Evolutionary conservation across 2,797 vertebrate genomes (phyloP).

Genomic region (Rhabdomys pumilio): DNA sequence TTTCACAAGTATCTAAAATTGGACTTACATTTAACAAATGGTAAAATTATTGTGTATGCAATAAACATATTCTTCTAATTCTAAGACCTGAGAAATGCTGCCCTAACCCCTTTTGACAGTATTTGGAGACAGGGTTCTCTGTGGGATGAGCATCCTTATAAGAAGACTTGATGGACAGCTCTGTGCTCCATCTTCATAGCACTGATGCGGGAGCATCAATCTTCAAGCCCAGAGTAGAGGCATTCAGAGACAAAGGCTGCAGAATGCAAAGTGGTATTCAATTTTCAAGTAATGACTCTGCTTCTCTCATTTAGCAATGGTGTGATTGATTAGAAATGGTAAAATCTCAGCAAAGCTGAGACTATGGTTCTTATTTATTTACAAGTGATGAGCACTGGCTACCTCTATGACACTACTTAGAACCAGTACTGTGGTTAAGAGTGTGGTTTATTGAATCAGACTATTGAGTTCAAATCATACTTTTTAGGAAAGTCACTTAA

Average conservation of each 20-base stretch:
- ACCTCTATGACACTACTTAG: not conserved
- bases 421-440: conserved; percentile 21
- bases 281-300: not conserved
- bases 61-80: not conserved
- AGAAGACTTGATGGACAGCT: too few species aligned
- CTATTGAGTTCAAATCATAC: not conserved
- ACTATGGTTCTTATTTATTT: not conserved
- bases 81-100: not conserved
- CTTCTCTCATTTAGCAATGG: not conserved
- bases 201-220: not conserved
- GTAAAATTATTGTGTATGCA: not conserved
- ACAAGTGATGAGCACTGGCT: not conserved
- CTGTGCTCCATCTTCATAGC: not conserved
- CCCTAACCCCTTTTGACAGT: not conserved
- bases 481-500: conserved; percentile 45
- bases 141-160: not conserved
- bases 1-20: not conserved
- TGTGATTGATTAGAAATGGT: not conserved
- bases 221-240: not conserved
- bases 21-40: not conserved
- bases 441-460: conserved; percentile 55
- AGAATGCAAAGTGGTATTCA: not conserved
- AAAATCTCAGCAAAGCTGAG: not conserved
- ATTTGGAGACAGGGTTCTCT: not conserved
- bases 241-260: not conserved